phyloP scores from a whole-genome alignment of 2,797 vertebrate species.

The Alectoris magna region DNA sequence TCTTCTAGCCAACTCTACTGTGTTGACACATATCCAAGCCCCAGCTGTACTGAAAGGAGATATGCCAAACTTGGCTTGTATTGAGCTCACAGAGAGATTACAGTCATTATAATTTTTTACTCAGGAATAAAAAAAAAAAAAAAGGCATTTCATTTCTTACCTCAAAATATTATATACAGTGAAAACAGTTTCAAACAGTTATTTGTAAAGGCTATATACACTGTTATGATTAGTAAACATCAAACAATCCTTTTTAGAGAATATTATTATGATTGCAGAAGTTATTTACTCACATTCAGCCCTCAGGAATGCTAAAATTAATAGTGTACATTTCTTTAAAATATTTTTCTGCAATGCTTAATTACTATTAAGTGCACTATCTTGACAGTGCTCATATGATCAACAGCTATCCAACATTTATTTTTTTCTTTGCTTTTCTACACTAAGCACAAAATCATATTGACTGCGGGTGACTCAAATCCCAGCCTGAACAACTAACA shows the following conservation, averaged over 20 bases:
- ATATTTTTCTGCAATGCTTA: not conserved
- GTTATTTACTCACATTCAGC: not conserved
- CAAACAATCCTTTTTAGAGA: not conserved
- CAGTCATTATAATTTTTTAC: not conserved
- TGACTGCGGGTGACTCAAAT: not conserved
- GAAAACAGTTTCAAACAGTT: not conserved
- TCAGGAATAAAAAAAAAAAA: not conserved
- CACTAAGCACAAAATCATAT: not conserved
- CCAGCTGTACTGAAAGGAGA: not conserved
- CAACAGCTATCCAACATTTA: not conserved
- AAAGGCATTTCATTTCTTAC: not conserved
- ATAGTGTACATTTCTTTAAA: not conserved
- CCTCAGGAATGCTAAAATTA: not conserved
- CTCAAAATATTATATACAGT: not conserved
- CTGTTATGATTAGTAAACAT: not conserved
- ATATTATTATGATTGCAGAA: not conserved
- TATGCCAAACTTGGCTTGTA: not conserved
- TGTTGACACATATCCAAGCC: slow-evolving; percentile 17
- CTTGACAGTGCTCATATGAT: not conserved
- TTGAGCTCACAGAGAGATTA: not conserved
- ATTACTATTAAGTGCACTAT: not conserved
- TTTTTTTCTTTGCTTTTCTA: not conserved
- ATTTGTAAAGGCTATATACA: not conserved
- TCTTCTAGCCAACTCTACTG: not conserved
- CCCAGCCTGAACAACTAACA: not conserved